These are phyloP conservation scores for Urocitellus parryii DNA, from an alignment of 2,113 vertebrate species.

Conservation along the genomic window DNA sequence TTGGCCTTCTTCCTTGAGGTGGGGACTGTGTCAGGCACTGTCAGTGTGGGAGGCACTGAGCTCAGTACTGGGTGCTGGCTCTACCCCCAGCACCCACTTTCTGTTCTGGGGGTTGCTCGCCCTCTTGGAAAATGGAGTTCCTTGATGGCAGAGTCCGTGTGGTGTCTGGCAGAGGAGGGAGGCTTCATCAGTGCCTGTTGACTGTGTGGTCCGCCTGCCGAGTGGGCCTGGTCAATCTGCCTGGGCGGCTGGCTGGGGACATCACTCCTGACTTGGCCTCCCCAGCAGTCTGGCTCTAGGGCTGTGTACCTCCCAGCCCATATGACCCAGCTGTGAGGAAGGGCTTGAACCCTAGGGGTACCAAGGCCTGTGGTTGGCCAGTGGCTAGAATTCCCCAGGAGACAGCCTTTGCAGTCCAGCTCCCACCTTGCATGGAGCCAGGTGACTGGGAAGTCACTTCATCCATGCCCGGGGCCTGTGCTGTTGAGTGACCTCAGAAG, in stretches of 20 bases:
- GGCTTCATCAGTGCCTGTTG: not conserved
- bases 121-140: not conserved
- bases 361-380: not conserved
- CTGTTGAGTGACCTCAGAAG: not conserved
- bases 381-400: not conserved
- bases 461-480: not conserved
- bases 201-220: not conserved
- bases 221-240: not conserved
- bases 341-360: not conserved
- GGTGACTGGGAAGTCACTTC: not conserved
- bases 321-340: not conserved
- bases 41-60: not conserved
- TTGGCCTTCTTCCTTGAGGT: not conserved
- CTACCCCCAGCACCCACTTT: not conserved
- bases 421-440: not conserved
- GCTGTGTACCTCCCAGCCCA: not conserved
- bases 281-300: not conserved
- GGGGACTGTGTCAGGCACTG: not conserved
- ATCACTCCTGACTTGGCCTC: not conserved
- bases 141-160: not conserved
- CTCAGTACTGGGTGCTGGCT: not conserved
- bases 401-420: accelerated
- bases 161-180: not conserved
- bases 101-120: not conserved
- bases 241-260: not conserved